Evolutionary conservation across 2,888 invertebrate species (phyloP), one percentile per base, ranked within the genome.

Genomic region (Drosophila emarginata): DNA sequence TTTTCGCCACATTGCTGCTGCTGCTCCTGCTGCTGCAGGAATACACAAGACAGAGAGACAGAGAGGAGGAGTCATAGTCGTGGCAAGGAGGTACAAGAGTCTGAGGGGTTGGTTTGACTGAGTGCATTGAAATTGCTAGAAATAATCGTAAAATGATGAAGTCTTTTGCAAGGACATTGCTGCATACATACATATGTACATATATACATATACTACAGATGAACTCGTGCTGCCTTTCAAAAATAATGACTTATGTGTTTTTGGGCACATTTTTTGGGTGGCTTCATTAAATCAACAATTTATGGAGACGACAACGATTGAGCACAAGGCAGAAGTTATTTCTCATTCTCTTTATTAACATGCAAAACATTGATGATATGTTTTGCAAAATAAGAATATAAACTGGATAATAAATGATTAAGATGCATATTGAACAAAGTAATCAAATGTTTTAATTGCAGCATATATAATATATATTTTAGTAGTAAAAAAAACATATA

Each of bases 121-220:
- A 75, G 65, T 81, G 79, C 82, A 82, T 75, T 85, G 82, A 85
- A 85, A 82, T 82, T 80, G 80, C 86, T 83, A 80, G 83, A 83
- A 83, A 79, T 84, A 84, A 84, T 84, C 84, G 84, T 78, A 80
- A 86, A 83, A 84, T 86, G 81, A 84, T 84, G 84, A 86, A 84
- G 84, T 84, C 84, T 74, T 84, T 64, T 15, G 36, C 40, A 56
- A 62, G 51, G 54, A 59, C 57, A 61, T 67, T 61, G 67, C 57
- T 32, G 32, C 32, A 32, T 32, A 28, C 6, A 5, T 28, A 28
- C 5, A 5, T 6, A 28, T 28, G 6, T 6, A 28, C 1, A 45
- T 45, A 45, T 23, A 23, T n/a, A n/a, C n/a, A n/a, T n/a, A n/a
- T n/a, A 23, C 45, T 45, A 45, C 45, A 45, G 18, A 45, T 45